Conservation (phyloP, 2,888 invertebrate species). For the Epinotia demarniana region DNA sequence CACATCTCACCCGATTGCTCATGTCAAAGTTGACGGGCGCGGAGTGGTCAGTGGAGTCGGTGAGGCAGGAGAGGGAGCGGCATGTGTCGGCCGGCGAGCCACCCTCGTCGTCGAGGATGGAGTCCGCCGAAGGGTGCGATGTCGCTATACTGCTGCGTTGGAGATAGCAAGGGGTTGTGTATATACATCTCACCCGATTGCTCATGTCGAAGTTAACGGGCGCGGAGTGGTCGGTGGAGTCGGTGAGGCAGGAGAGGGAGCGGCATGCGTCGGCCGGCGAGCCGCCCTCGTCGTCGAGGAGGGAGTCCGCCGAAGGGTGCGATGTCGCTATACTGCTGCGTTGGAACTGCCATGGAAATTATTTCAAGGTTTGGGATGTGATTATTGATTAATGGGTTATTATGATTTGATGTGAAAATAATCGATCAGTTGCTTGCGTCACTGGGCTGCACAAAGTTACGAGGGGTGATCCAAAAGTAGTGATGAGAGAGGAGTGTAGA, state of each 20-base stretch:
- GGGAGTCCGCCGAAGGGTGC: slow-evolving; percentile 82
- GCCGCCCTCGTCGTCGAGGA: slow-evolving; percentile 69
- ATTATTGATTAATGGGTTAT: slow-evolving; percentile 7
- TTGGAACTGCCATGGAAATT: slow-evolving; percentile 52
- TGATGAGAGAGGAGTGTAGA: no score
- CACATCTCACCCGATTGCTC: slow-evolving; percentile 90
- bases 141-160: slow-evolving; percentile 55
- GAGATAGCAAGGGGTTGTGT: neutral
- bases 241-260: slow-evolving; percentile 93
- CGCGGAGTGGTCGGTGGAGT: slow-evolving; percentile 95
- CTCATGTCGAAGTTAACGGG: slow-evolving; percentile 97
- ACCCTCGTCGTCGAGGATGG: slow-evolving; percentile 76
- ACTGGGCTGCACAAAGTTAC: neutral
- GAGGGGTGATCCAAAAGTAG: no score
- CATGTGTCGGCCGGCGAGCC: slow-evolving; percentile 88
- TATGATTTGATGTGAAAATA: slow-evolving; percentile 13
- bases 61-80: slow-evolving; percentile 93
- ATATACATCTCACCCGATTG: slow-evolving; percentile 87
- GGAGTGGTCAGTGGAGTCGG: slow-evolving; percentile 95
- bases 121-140: slow-evolving; percentile 81
- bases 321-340: slow-evolving; percentile 73
- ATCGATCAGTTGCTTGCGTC: neutral
- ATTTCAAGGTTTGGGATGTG: slow-evolving; percentile 15
- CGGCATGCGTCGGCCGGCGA: slow-evolving; percentile 90
- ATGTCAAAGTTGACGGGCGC: slow-evolving; percentile 96